Percentiles rank a stretch among this genome's conserved stretches.
Evolutionary conservation across 2,797 vertebrate species (phyloP).

Genomic region (Odontamblyopus rebecca): DNA sequence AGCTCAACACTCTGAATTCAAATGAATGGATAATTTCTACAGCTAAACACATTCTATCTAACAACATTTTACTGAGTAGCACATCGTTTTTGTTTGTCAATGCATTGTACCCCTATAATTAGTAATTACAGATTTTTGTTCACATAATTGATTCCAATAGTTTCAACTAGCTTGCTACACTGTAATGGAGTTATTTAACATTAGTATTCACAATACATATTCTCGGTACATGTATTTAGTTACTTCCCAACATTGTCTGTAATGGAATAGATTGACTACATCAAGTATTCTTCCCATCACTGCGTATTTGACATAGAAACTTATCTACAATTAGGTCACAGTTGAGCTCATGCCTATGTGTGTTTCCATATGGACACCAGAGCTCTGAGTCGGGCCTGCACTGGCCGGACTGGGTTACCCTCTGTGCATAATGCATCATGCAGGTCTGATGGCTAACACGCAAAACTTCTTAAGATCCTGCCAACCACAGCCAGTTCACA

Average conservation of each 20-base stretch:
- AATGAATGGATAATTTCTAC: too few species aligned
- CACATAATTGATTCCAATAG: slow-evolving; percentile 27
- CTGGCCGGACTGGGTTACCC: slow-evolving; percentile 59
- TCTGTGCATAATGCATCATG: slow-evolving; percentile 70
- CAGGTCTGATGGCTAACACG: slow-evolving; percentile 21
- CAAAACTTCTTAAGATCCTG: slow-evolving; percentile 28
- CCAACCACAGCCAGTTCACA: slow-evolving; percentile 29
- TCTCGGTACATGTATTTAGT: too few species aligned
- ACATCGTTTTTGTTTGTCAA: background rate
- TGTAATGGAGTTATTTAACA: background rate
- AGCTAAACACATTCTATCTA: background rate
- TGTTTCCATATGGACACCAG: slow-evolving; percentile 29
- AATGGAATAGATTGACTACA: too few species aligned
- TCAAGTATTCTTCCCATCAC: too few species aligned
- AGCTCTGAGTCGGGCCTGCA: slow-evolving; percentile 47
- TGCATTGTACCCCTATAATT: background rate
- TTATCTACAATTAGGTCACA: slow-evolving; percentile 50
- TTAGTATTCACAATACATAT: too few species aligned
- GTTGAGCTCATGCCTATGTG: slow-evolving; percentile 8
- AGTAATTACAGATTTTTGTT: slow-evolving; percentile 14
- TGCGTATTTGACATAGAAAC: slow-evolving; percentile 52
- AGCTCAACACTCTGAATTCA: background rate
- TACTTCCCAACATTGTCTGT: too few species aligned
- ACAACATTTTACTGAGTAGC: background rate
- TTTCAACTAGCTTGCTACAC: slow-evolving; percentile 31